Base-by-base conservation (phyloP, 1,140 invertebrate species). In the Drosophila tani region DNA sequence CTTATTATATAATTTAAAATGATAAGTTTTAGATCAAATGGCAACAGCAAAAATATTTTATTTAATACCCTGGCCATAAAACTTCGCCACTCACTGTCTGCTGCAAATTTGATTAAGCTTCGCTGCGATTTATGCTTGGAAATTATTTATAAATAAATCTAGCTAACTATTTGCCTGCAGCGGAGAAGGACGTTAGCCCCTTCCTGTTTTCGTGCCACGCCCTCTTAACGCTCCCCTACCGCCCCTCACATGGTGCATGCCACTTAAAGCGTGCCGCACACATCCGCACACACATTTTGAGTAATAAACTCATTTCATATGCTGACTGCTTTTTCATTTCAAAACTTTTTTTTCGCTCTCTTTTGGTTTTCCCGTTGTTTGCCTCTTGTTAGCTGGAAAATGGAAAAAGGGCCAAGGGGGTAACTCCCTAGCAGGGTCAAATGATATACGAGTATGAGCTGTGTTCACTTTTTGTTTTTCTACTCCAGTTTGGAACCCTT, bases 231-330 rank as follows among this genome's bases (percentile, higher is more conserved):
- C 45, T 21, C 45, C 21, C 38, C 29, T 43, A 9, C 38, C 24
- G 38, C 27, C 51, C 21, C 19, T 49, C 56, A 45, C 47, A 56
- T 81, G 62, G 70, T 82, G 80, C 80, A 83, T 70, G 77, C 83
- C 84, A 87, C 83, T 88, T 83, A 87, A 87, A 88, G 81, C 76
- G 57, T 74, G 67, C 79, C 71, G 59, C 79, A 73, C 27, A 45
- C 60, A 64, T 45, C 60, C 63, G 47, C 63, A 67, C 60, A 68
- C 41, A 66, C 62, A 90, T 90, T 87, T 88, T 90, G 85, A 90
- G 85, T 90, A 90, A 90, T 90, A 90, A 90, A 90, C 85, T 90
- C 81, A 90, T 90, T 90, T 90, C 85, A 90, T 90, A 90, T 90
- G 85, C 85, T 90, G 85, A 90, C 85, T 90, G 85, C 86, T 90